Conservation (phyloP, 1,140 invertebrate species). For the Lordiphosa clarofinis region DNA sequence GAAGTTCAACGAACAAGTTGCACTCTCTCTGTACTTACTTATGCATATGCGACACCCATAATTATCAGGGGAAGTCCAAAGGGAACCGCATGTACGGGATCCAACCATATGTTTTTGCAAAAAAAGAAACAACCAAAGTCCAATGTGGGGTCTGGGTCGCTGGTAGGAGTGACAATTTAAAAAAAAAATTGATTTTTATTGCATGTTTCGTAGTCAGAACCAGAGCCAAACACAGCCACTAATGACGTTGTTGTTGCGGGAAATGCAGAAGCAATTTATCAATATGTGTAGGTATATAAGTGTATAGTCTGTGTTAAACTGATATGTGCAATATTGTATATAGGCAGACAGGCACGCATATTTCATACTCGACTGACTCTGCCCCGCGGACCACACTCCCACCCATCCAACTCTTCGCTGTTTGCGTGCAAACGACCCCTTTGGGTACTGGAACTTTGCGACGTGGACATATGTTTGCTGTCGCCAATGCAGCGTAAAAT, state of each 20-base stretch:
- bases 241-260: slow-evolving; percentile 48
- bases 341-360: slow-evolving; percentile 36
- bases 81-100: slow-evolving; percentile 9
- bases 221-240: slow-evolving; percentile 28
- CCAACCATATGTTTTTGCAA: slow-evolving; percentile 35
- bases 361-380: slow-evolving; percentile 38
- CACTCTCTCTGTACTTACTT: slow-evolving; percentile 1
- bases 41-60: slow-evolving; percentile 38
- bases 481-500: slow-evolving; percentile 54
- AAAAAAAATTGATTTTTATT: slow-evolving; percentile 50
- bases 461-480: slow-evolving; percentile 48
- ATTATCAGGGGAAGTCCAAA: slow-evolving; percentile 35
- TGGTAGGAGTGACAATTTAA: slow-evolving; percentile 40
- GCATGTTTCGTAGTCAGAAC: slow-evolving; percentile 14
- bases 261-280: slow-evolving; percentile 38
- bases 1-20: slow-evolving; percentile 27
- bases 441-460: slow-evolving; percentile 34
- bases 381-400: neutral
- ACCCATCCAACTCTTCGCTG: slow-evolving; percentile 2
- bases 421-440: slow-evolving; percentile 48
- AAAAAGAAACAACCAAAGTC: slow-evolving; percentile 2
- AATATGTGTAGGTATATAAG: slow-evolving; percentile 22
- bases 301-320: slow-evolving; percentile 17
- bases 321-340: slow-evolving; percentile 35
- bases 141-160: slow-evolving; percentile 4